Percentiles rank a stretch among this genome's conserved stretches.
Evolutionary conservation across 2,888 invertebrate species (phyloP).

Genomic region (Diarsia mendica): DNA sequence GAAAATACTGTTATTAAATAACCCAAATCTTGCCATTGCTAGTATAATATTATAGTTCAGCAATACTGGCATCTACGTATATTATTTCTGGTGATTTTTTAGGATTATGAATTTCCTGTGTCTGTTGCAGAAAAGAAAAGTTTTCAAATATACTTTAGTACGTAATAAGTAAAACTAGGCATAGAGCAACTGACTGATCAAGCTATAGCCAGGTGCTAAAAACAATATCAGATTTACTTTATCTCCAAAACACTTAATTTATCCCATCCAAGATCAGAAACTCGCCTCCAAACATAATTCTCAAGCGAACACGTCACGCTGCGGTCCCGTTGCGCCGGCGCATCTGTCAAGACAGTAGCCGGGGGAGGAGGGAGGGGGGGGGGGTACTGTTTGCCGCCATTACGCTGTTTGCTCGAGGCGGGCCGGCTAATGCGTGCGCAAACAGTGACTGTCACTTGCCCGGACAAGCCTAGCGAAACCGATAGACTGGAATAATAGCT

Average conservation of each 20-base stretch:
- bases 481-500: slow-evolving; percentile 48
- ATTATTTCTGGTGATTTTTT: neutral
- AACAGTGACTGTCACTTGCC: slow-evolving; percentile 73
- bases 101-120: neutral
- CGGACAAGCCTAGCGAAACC: slow-evolving; percentile 43
- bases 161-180: neutral
- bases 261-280: slow-evolving; percentile 33
- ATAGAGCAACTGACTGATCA: neutral
- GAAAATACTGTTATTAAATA: neutral
- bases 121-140: neutral
- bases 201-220: neutral
- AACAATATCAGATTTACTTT: neutral
- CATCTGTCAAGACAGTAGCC: slow-evolving; percentile 75
- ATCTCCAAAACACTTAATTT: slow-evolving; percentile 5
- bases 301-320: slow-evolving; percentile 47
- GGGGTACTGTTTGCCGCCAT: slow-evolving; percentile 85
- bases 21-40: neutral
- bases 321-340: slow-evolving; percentile 72
- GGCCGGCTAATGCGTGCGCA: slow-evolving; percentile 88
- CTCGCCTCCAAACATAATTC: slow-evolving; percentile 48
- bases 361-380: slow-evolving; percentile 50
- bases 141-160: neutral
- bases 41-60: neutral
- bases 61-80: neutral
- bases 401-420: slow-evolving; percentile 84